phyloP scores from a whole-genome alignment of 2,888 invertebrate genomes.

The Gnatocerus cornutus region DNA sequence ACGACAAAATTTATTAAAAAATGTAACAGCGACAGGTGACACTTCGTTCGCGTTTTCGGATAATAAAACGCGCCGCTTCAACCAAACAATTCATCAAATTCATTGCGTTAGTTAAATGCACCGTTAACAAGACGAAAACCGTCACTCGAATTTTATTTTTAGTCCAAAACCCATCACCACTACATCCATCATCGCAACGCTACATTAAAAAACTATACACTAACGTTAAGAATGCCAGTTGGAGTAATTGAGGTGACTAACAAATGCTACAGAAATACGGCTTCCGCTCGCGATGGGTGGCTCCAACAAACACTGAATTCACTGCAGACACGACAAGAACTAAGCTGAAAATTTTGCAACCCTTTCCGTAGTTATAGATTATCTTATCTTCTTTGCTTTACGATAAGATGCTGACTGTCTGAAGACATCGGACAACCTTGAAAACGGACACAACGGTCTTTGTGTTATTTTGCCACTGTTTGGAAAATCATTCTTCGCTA shows the following conservation, averaged over 20 bases:
- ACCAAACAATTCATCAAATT: constrained; percentile 44
- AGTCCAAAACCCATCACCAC: constrained; percentile 41
- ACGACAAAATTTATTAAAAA: constrained; percentile 37
- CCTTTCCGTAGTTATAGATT: neutral
- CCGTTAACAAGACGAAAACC: constrained; percentile 46
- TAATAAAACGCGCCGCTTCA: constrained; percentile 41
- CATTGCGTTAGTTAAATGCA: constrained; percentile 45
- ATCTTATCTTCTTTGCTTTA: neutral
- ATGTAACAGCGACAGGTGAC: constrained; percentile 39
- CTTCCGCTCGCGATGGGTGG: constrained; percentile 38
- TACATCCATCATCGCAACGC: constrained; percentile 43
- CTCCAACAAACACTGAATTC: constrained; percentile 3
- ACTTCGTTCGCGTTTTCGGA: constrained; percentile 29
- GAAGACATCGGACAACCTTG: too few species aligned
- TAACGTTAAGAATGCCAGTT: constrained; percentile 34
- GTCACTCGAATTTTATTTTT: constrained; percentile 43
- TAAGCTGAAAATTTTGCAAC: too few species aligned
- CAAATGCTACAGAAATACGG: constrained; percentile 36
- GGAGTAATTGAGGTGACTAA: constrained; percentile 43
- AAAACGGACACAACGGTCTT: too few species aligned
- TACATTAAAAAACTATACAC: constrained; percentile 44
- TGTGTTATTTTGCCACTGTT: too few species aligned
- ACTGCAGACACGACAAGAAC: neutral
- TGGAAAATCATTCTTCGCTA: too few species aligned
- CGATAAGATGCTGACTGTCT: neutral